Evolutionary conservation across 2,797 vertebrate species (phyloP).

Genomic region (Enteromius trimaculatus): DNA sequence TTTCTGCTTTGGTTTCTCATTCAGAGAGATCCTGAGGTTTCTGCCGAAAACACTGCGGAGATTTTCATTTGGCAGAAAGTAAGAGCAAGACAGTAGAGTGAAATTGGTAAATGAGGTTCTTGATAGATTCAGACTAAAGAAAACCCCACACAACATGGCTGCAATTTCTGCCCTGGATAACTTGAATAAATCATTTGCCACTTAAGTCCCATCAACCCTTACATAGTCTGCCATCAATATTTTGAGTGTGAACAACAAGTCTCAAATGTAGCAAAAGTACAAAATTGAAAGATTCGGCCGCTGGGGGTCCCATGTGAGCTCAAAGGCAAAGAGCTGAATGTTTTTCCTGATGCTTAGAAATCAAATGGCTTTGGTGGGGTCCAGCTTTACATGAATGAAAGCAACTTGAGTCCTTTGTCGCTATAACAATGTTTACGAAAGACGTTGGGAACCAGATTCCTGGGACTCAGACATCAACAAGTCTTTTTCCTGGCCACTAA

Average conservation of each 20-base stretch:
- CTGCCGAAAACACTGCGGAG: neutral
- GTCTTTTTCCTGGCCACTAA: conserved; percentile 39
- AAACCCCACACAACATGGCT: conserved; percentile 12
- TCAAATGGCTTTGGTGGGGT: conserved; percentile 75
- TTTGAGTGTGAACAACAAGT: neutral
- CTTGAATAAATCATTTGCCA: neutral
- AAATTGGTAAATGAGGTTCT: neutral
- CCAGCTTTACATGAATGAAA: conserved; percentile 75
- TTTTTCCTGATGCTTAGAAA: conserved; percentile 7
- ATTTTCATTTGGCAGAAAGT: conserved; percentile 17
- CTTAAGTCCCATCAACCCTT: neutral
- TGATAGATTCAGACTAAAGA: neutral
- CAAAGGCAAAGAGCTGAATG: conserved; percentile 57
- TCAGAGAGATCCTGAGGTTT: conserved; percentile 2
- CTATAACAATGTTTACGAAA: too few species aligned
- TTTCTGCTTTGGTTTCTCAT: neutral
- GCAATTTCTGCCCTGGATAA: conserved; percentile 21
- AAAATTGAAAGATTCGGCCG: conserved; percentile 65
- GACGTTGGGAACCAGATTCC: too few species aligned
- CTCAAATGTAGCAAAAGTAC: conserved; percentile 75
- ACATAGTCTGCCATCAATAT: neutral
- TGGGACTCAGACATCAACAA: conserved; percentile 47
- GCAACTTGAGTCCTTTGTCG: conserved; percentile 80
- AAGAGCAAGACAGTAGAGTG: neutral
- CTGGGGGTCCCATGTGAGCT: conserved; percentile 60